Evolutionary conservation across 1,140 invertebrate species (phyloP).

Genomic region (Drosophila quadrilineata): DNA sequence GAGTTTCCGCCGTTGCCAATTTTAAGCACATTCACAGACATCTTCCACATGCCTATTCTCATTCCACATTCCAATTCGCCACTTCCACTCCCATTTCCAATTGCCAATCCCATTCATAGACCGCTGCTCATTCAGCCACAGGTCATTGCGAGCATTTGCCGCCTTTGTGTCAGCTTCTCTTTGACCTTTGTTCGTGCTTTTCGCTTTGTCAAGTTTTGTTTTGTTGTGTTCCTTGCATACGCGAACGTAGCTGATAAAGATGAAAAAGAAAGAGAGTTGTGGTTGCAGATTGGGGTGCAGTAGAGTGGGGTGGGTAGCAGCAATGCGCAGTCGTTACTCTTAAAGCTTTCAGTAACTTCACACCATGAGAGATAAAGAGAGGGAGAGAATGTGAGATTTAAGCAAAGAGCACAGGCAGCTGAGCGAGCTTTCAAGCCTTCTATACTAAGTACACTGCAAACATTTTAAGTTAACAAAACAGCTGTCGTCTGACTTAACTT

Average conservation of each 20-base stretch:
- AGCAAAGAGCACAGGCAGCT: constrained; percentile 12
- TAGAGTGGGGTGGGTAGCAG: neutral
- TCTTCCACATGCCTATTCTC: neutral
- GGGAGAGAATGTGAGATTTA: no score
- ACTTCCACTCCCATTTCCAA: neutral
- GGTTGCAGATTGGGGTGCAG: no score
- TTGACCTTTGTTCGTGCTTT: constrained; percentile 35
- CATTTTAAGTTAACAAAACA: constrained; percentile 29
- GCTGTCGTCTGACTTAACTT: constrained; percentile 15
- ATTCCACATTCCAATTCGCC: neutral
- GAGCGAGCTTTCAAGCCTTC: constrained; percentile 24
- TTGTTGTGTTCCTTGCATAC: constrained; percentile 58
- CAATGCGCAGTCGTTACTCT: constrained; percentile 3
- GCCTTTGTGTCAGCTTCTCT: constrained; percentile 13
- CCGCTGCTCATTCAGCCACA: constrained; percentile 19
- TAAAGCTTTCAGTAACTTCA: constrained; percentile 10
- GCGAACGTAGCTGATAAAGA: constrained; percentile 55
- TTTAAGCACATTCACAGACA: neutral
- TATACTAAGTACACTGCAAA: constrained; percentile 46
- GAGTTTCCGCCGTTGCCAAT: constrained; percentile 10
- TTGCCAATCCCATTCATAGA: constrained; percentile 11
- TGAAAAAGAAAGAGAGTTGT: neutral
- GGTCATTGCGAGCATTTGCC: constrained; percentile 16
- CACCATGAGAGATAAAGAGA: no score
- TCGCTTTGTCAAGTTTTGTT: constrained; percentile 45